Percentiles rank a stretch among this genome's conserved stretches.
phyloP scores from a whole-genome alignment of 2,888 invertebrate species.

The Schizaphis graminum region DNA sequence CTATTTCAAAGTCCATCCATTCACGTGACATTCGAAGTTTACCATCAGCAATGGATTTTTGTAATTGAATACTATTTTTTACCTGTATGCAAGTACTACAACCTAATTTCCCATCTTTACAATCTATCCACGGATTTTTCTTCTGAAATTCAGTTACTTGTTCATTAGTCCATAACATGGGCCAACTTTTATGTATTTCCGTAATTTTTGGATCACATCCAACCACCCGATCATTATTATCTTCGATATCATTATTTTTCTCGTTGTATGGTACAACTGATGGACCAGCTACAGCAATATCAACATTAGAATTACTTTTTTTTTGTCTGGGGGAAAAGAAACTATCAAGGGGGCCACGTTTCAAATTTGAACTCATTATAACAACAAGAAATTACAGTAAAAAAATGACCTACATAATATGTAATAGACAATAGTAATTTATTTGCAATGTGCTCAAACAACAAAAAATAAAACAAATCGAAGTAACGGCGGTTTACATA shows the following conservation, averaged over 20 bases:
- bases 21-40: not conserved
- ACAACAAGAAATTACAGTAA: not conserved
- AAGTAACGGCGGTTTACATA: not conserved
- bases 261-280: not conserved
- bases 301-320: not conserved
- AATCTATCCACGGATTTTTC: not conserved
- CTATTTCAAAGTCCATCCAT: conserved; percentile 28
- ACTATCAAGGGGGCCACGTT: not conserved
- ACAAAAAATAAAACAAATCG: not conserved
- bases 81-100: not conserved
- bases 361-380: not conserved
- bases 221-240: not conserved
- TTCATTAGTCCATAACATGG: conserved; percentile 14
- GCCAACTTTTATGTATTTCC: not conserved
- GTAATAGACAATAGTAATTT: not conserved
- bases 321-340: not conserved
- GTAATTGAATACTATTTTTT: conserved; percentile 22
- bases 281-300: not conserved
- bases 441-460: not conserved
- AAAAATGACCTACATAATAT: not conserved
- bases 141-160: conserved; percentile 12
- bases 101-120: not conserved
- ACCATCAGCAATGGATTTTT: conserved; percentile 18
- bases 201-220: not conserved
- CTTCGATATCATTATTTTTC: conserved; percentile 3